These are phyloP conservation scores for Neocrepidodera transversa DNA, from an alignment of 2,888 invertebrate genomes.

Conservation along the genomic window DNA sequence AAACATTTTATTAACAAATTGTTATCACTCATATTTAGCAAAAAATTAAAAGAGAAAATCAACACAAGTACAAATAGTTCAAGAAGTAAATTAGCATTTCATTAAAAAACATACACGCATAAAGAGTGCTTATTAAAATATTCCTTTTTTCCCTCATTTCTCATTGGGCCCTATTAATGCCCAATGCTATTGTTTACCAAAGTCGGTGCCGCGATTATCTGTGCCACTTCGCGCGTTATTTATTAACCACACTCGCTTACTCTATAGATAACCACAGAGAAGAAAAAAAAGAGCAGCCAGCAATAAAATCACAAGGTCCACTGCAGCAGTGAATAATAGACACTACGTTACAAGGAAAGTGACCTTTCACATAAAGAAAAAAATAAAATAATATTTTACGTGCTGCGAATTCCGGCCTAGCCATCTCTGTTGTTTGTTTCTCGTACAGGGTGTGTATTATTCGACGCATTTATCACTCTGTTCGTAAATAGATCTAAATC, in stretches of 20 bases:
- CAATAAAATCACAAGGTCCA: constrained; percentile 39
- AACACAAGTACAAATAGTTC: no score
- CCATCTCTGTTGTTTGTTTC: constrained; percentile 39
- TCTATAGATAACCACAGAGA: constrained; percentile 24
- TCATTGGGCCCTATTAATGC: not conserved
- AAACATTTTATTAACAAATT: no score
- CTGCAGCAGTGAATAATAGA: constrained; percentile 39
- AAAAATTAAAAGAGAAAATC: no score
- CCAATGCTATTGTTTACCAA: constrained; percentile 20
- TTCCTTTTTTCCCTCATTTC: no score
- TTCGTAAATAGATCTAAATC: no score
- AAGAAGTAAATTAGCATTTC: no score
- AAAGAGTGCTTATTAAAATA: no score
- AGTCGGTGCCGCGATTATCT: constrained; percentile 15
- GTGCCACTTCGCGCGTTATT: constrained; percentile 19
- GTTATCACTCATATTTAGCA: no score
- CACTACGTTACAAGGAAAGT: constrained; percentile 39
- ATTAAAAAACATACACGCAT: no score
- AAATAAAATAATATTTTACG: constrained; percentile 45
- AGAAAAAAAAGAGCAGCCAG: constrained; percentile 32
- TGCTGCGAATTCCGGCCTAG: constrained; percentile 37
- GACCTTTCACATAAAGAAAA: constrained; percentile 37
- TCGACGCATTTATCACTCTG: no score
- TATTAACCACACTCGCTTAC: constrained; percentile 19
- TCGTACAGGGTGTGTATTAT: constrained; percentile 15